Conservation (phyloP, 1,140 invertebrate species). For the Nebria ingens region DNA sequence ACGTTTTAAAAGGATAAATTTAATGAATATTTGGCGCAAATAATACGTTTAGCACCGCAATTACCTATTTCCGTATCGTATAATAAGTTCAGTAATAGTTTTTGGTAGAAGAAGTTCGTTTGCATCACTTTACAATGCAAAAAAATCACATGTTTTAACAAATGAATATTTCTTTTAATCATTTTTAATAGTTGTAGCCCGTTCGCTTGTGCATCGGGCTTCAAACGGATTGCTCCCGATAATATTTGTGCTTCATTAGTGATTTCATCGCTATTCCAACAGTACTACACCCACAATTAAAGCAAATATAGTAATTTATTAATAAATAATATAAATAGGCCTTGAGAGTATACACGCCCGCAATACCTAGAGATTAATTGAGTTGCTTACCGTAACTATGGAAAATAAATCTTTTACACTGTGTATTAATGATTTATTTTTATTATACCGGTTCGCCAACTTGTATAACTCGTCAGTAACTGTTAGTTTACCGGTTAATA, state of each 20-base stretch:
- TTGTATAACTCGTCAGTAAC: background rate
- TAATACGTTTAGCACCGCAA: background rate
- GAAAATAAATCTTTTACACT: background rate
- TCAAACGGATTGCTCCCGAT: background rate
- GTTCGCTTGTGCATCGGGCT: background rate
- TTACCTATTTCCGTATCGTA: background rate
- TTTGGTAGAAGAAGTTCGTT: background rate
- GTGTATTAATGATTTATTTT: no score
- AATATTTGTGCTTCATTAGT: background rate
- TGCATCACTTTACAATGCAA: background rate
- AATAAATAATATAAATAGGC: no score
- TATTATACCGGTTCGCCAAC: background rate
- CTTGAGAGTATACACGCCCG: background rate
- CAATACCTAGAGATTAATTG: background rate
- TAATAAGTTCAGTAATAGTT: background rate
- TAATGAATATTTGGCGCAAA: background rate
- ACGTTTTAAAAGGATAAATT: background rate
- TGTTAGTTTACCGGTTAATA: background rate
- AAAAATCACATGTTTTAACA: background rate
- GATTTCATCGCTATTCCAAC: background rate
- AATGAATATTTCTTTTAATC: background rate
- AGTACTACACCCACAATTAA: background rate
- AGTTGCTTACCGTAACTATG: background rate
- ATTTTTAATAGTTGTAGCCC: background rate
- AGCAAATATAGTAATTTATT: no score